These are phyloP conservation scores for Teleogryllus occipitalis DNA, from an alignment of 1,140 invertebrate genomes.

Conservation along the genomic window DNA sequence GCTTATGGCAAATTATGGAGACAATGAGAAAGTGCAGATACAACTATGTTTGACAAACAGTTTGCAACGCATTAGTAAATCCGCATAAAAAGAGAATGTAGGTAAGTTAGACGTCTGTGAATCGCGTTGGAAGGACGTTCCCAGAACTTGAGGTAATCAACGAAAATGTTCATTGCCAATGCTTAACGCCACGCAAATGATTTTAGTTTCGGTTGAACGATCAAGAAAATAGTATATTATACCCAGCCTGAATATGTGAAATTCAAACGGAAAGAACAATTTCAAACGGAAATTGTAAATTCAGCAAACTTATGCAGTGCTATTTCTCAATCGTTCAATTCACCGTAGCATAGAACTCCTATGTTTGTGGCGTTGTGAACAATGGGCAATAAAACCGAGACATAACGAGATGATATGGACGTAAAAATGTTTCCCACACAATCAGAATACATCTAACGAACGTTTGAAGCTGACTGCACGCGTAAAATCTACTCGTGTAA, in stretches of 20 bases:
- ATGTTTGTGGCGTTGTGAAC: neutral
- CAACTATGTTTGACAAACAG: too few relatives aligned
- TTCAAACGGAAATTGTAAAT: neutral
- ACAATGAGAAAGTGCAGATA: too few relatives aligned
- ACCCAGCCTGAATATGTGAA: neutral
- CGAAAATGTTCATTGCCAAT: too few relatives aligned
- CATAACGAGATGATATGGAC: neutral
- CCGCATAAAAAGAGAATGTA: too few relatives aligned
- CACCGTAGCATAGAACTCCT: neutral
- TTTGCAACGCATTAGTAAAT: too few relatives aligned
- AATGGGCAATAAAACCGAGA: neutral
- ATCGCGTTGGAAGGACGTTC: neutral
- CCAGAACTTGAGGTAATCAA: neutral
- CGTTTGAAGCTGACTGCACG: too few relatives aligned
- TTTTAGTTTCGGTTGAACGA: neutral
- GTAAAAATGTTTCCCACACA: neutral
- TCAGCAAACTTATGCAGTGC: neutral
- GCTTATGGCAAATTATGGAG: too few relatives aligned
- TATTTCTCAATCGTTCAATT: neutral
- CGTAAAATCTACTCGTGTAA: too few relatives aligned
- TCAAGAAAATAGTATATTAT: neutral
- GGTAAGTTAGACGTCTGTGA: neutral
- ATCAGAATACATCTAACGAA: too few relatives aligned
- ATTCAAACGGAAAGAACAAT: neutral
- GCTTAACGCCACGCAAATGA: too few relatives aligned